Evolutionary conservation across 2,797 vertebrate genomes (phyloP).

Genomic region (Poeciliopsis paucimaculata): DNA sequence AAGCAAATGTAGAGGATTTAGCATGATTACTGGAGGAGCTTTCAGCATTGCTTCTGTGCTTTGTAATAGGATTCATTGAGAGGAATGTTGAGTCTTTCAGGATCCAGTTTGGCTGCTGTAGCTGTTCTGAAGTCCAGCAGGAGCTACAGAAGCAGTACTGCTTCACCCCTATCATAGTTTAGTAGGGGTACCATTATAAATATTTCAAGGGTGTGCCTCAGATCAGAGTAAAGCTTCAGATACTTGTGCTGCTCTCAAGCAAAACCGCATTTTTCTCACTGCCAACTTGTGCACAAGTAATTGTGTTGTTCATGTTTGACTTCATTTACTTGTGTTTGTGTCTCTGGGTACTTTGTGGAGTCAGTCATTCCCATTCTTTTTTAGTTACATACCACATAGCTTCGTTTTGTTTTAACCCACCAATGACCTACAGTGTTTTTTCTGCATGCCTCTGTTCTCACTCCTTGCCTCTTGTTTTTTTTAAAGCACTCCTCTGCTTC

Average conservation of each 20-base stretch:
- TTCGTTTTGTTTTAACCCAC: slow-evolving; percentile 35
- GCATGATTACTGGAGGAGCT: slow-evolving; percentile 43
- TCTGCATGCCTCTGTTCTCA: slow-evolving; percentile 13
- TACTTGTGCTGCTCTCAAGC: slow-evolving; percentile 45
- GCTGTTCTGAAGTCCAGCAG: slow-evolving; percentile 56
- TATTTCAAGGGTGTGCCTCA: slow-evolving; percentile 74
- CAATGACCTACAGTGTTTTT: slow-evolving; percentile 28
- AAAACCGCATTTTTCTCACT: slow-evolving; percentile 16
- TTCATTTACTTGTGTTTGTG: slow-evolving; percentile 20
- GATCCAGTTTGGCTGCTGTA: slow-evolving; percentile 18
- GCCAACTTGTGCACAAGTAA: slow-evolving; percentile 15
- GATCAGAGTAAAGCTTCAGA: slow-evolving; percentile 58
- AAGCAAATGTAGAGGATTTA: slow-evolving; percentile 50
- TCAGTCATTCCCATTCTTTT: slow-evolving; percentile 29
- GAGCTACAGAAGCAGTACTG: slow-evolving; percentile 47
- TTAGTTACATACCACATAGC: slow-evolving; percentile 21
- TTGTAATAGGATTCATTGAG: slow-evolving; percentile 57
- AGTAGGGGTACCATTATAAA: slow-evolving; percentile 62
- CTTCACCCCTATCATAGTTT: slow-evolving; percentile 50
- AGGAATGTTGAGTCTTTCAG: slow-evolving; percentile 63
- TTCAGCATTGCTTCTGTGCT: slow-evolving; percentile 45
- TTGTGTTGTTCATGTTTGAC: slow-evolving; percentile 20
- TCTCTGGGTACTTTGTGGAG: slow-evolving; percentile 26
- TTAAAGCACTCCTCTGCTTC: slow-evolving; percentile 28
- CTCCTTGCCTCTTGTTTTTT: slow-evolving; percentile 39